Evolutionary conservation across 64 coral and sea anemone species (phyloP).

Genomic region (Montipora foliosa): DNA sequence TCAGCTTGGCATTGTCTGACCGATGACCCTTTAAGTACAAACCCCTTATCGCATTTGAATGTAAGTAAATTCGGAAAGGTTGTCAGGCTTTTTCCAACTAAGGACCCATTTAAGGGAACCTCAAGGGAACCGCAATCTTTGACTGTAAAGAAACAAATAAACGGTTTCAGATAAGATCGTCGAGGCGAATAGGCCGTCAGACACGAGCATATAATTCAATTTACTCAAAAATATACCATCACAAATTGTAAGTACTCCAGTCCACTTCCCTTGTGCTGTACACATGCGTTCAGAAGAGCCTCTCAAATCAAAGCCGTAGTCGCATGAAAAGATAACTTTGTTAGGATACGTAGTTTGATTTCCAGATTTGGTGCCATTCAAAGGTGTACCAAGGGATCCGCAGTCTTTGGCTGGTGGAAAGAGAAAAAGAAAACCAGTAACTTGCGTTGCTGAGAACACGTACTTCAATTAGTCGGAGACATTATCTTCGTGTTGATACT

Average conservation of each 20-base stretch:
- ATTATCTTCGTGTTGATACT: too few relatives aligned
- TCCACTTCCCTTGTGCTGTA: background rate
- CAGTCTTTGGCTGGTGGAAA: constrained; percentile 60
- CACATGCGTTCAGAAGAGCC: constrained; percentile 24
- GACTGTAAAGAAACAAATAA: background rate
- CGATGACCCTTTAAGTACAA: constrained; percentile 25
- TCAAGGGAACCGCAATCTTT: constrained; percentile 24
- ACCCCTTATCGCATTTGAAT: constrained; percentile 37
- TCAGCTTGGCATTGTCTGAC: constrained; percentile 8
- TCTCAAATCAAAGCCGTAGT: constrained; percentile 39
- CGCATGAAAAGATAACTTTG: constrained; percentile 22
- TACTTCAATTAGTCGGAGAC: too few relatives aligned
- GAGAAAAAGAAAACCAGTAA: background rate
- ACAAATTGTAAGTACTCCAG: constrained; percentile 2
- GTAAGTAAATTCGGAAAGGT: constrained; percentile 13
- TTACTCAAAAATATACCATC: constrained; percentile 15
- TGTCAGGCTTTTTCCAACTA: constrained; percentile 1
- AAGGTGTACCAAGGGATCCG: constrained; percentile 15
- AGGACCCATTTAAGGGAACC: constrained; percentile 23
- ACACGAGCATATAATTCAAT: too few relatives aligned
- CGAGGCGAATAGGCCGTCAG: too few relatives aligned
- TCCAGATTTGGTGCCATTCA: constrained; percentile 41
- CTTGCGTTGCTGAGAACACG: background rate
- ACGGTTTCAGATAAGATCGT: too few relatives aligned
- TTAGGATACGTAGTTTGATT: constrained; percentile 25